A percentile compares a stretch with the other conserved stretches of the same genome.
Evolutionary conservation across 2,888 invertebrate genomes (phyloP).

Genomic region (Machimus atricapillus): DNA sequence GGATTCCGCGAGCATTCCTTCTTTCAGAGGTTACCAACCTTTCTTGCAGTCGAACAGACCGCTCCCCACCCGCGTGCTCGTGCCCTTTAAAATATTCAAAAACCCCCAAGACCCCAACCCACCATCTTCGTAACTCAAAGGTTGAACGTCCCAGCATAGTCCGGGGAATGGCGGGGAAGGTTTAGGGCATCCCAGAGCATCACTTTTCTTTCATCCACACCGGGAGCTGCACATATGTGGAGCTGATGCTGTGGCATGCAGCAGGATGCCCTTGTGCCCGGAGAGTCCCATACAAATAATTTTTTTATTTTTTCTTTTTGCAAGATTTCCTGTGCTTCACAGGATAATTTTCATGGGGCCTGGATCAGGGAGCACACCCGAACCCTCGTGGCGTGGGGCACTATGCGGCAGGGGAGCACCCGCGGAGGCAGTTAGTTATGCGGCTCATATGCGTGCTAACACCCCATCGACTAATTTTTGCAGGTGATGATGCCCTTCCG

Average conservation of each 20-base stretch:
- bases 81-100: constrained; percentile 15
- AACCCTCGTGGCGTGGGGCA: too few relatives aligned
- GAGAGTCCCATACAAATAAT: background rate
- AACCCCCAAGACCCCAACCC: background rate
- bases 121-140: background rate
- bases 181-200: background rate
- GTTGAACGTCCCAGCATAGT: background rate
- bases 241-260: background rate
- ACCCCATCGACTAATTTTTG: constrained; percentile 11
- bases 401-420: background rate
- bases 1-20: background rate
- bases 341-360: background rate
- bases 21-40: constrained; percentile 13
- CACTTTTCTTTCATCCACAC: background rate
- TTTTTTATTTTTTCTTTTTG: background rate
- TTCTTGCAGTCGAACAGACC: background rate
- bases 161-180: background rate
- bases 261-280: background rate
- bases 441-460: constrained; percentile 1
- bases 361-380: background rate
- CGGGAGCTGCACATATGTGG: background rate
- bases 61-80: background rate
- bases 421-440: background rate
- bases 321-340: background rate
- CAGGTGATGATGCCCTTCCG: constrained; percentile 3